Percentiles rank a stretch among this genome's conserved stretches.
Evolutionary conservation across 2,797 vertebrate species (phyloP).

Genomic region (Sphenodon punctatus): DNA sequence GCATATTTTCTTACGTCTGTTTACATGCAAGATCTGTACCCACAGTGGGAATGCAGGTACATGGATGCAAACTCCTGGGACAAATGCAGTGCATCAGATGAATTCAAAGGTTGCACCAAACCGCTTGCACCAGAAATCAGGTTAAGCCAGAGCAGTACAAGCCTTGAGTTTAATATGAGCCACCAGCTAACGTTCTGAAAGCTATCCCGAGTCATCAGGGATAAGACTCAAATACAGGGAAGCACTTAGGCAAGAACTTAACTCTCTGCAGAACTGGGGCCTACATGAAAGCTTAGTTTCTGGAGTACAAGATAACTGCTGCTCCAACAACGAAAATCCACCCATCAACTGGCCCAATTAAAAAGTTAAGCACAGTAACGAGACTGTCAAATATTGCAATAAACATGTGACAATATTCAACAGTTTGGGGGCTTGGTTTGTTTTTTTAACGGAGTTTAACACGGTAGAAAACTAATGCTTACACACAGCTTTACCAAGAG

Average conservation of each 20-base stretch:
- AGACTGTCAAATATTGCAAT: too few species aligned
- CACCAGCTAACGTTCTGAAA: conserved; percentile 1
- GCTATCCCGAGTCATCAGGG: neutral
- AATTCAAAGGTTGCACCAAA: neutral
- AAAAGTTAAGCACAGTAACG: too few species aligned
- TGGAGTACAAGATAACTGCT: conserved; percentile 38
- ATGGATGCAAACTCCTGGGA: neutral
- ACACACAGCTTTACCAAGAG: too few species aligned
- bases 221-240: neutral
- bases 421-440: too few species aligned
- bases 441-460: too few species aligned
- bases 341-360: too few species aligned
- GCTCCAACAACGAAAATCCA: too few species aligned
- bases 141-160: neutral
- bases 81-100: neutral
- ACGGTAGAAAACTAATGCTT: too few species aligned
- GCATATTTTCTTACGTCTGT: neutral
- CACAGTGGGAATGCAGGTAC: neutral
- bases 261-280: neutral
- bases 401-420: too few species aligned
- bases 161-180: neutral
- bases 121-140: neutral
- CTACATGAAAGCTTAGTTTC: conserved; percentile 40
- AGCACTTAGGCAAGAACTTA: neutral
- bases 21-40: neutral